Base-by-base conservation (phyloP, 2,888 invertebrate genomes). In the Polyploca ridens region DNA sequence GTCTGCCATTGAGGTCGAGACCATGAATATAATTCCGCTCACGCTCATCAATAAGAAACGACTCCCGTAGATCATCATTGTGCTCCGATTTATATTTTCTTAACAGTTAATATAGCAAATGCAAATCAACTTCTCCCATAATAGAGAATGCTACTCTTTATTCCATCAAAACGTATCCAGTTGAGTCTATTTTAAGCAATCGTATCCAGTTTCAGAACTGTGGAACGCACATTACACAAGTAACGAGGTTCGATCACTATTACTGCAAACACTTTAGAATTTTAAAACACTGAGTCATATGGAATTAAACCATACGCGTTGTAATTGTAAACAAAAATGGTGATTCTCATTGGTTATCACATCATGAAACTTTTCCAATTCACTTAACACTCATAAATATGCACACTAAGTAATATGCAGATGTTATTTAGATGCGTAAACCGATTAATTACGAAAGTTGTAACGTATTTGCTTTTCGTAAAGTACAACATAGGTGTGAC, bases 271-370 rank as follows among this genome's bases (percentile, higher is more conserved):
- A 89, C 87, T 84, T 83, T 78, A 83, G 85, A 85, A 83, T 84
- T 84, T 72, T 69, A 76, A 82, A 87, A 83, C 91, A 92, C 90
- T 90, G 87, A 89, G 84, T 90, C 91, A 91, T 89, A 87, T 84
- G 82, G 75, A 80, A 78, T 87, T 79, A 68, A 76, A 82, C 78
- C 78, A 80, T 82, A 81, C 79, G 78, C 79, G 76, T 74, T 70
- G 69, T 77, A 82, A 81, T 81, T 81, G 70, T 79, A 76, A 79
- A 83, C 71, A 73, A 66, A 62, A 71, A 71, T 70, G 62, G 60
- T 64, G 64, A 75, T 75, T 77, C 79, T 46, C 65, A 72, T 70
- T 75, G 62, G 62, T 74, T 69, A 77, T 83, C 81, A 86, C 82
- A 81, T 78, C 60, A 62, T 77, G 70, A 67, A 69, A 72, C 62